A percentile compares a stretch with the other conserved stretches of the same genome.
Evolutionary conservation across 2,113 vertebrate genomes (phyloP).

Genomic region (Telmatochromis brichardi): DNA sequence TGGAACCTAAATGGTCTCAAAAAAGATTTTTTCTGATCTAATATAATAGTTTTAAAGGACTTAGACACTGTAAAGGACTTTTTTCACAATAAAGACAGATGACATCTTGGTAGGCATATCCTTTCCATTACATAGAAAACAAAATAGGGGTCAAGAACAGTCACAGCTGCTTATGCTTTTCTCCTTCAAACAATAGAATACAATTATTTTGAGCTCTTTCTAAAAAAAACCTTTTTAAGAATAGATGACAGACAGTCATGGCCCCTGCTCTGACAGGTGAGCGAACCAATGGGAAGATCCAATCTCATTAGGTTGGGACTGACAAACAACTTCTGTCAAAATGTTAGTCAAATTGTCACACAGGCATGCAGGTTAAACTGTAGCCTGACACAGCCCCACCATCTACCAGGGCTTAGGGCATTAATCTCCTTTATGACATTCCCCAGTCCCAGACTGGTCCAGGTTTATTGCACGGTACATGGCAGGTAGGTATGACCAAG

Average conservation of each 20-base stretch:
- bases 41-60: neutral
- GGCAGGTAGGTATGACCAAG: conserved; percentile 2
- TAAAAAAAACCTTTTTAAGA: neutral
- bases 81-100: neutral
- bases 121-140: neutral
- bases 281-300: conserved; percentile 26
- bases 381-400: conserved; percentile 32
- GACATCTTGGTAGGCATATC: neutral
- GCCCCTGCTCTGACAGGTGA: neutral
- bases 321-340: conserved; percentile 66
- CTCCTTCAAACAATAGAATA: neutral
- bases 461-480: conserved; percentile 23
- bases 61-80: neutral
- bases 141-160: neutral
- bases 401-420: conserved; percentile 31
- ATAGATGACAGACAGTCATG: conserved; percentile 27
- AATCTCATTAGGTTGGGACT: conserved; percentile 51
- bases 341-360: conserved; percentile 49
- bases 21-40: neutral
- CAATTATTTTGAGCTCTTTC: neutral
- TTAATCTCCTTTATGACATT: conserved; percentile 62
- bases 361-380: conserved; percentile 52
- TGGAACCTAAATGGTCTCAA: neutral
- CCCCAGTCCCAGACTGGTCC: neutral
- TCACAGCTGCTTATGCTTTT: neutral